Evolutionary conservation across 2,797 vertebrate species (phyloP), one percentile per base, ranked within the genome.

Genomic region (Rallus crepitans): DNA sequence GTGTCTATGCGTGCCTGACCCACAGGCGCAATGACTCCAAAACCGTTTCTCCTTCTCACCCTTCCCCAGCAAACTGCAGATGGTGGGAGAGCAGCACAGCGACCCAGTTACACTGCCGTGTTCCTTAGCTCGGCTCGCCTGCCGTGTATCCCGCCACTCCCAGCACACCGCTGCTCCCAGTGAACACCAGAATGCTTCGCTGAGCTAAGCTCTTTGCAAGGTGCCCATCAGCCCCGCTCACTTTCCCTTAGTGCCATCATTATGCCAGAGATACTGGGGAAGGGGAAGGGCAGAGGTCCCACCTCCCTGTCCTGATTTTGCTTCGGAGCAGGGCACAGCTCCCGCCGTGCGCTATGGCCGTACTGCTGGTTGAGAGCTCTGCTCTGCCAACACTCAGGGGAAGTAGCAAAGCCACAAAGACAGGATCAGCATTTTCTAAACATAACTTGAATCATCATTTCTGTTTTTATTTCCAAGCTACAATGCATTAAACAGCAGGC

Each of bases 401-500:
- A 93, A 92, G 72, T 3, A 66, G 42, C 27, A 79, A 79, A 92
- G 57, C 52, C 12, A 2, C 87, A 89, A 90, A 72, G 20, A 76
- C 56, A 47, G 65, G 12, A 79, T 73, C 72, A 86, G 66, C 47
- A 9, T 21, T 90, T 95, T 88, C 70, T 25, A 52, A 87, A 64
- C 59, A 18, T 82, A 48, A 69, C 23, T 52, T 37, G 64, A 20
- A 45, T 82, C 4, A 3, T 82, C 28, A 28, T 87, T 83, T 92
- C 75, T 89, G 21, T 55, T 31, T 92, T 88, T 69, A 73, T 75
- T 88, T 80, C 37, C 70, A 69, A 47, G 68, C 73, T 61, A 57
- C 5, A 9, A 82, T 59, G 78, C 86, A 91, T 87, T 96, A 89
- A 96, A 93, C 77, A 78, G 64, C 40, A 80, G 56, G n/a, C 65